phyloP scores from a whole-genome alignment of 2,888 invertebrate species.

The Pollenia amentaria region DNA sequence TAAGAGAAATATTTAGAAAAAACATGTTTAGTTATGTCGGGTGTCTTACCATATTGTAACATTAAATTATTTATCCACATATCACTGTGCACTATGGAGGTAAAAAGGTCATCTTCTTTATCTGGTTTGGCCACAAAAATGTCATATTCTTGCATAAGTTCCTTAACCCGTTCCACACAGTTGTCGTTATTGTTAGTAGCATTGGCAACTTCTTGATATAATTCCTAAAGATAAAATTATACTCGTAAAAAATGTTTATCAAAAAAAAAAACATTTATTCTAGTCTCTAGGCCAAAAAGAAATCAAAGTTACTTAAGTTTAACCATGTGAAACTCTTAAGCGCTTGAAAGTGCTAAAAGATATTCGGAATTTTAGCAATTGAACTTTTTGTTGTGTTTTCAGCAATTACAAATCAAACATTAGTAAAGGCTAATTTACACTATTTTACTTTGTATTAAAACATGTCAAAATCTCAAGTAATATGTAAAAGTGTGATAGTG shows the following conservation, averaged over 20 bases:
- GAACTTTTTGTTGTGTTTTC: too few relatives aligned
- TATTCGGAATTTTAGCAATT: too few relatives aligned
- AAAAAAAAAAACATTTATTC: too few relatives aligned
- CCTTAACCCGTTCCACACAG: constrained; percentile 74
- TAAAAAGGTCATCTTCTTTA: constrained; percentile 84
- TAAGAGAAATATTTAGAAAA: not conserved
- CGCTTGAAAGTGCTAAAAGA: too few relatives aligned
- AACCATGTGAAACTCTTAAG: too few relatives aligned
- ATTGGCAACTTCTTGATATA: constrained; percentile 74
- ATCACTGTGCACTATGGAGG: constrained; percentile 86
- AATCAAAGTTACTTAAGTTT: too few relatives aligned
- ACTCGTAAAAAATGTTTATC: constrained; percentile 5
- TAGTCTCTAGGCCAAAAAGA: too few relatives aligned
- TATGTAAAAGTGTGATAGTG: too few relatives aligned
- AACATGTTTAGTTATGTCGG: not conserved
- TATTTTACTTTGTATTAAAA: too few relatives aligned
- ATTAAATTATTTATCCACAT: constrained; percentile 88
- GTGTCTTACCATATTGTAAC: constrained; percentile 84
- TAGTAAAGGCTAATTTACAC: too few relatives aligned
- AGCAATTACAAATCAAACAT: too few relatives aligned
- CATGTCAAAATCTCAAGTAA: too few relatives aligned
- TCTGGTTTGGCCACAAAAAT: constrained; percentile 75
- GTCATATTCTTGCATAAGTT: constrained; percentile 76
- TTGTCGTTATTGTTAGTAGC: constrained; percentile 75
- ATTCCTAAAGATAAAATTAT: constrained; percentile 66